These are phyloP conservation scores for Cetonia aurata DNA, from an alignment of 2,888 invertebrate species.

Conservation along the genomic window DNA sequence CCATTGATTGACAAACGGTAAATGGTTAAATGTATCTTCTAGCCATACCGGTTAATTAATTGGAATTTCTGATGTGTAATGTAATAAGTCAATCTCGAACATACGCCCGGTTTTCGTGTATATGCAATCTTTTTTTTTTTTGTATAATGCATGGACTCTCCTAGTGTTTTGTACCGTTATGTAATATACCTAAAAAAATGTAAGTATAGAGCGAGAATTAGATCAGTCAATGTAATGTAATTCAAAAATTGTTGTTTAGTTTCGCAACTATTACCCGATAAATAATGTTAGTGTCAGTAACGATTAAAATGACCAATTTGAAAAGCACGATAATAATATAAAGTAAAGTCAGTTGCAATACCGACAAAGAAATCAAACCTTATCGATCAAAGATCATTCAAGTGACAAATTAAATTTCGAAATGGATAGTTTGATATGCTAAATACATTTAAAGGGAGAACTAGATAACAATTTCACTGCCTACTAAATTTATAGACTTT, in stretches of 20 bases:
- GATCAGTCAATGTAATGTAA: constrained; percentile 22
- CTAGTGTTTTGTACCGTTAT: constrained; percentile 19
- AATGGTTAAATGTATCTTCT: constrained; percentile 29
- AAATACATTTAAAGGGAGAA: too few relatives aligned
- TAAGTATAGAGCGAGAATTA: constrained; percentile 8
- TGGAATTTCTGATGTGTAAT: constrained; percentile 26
- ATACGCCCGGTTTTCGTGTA: not conserved
- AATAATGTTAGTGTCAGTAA: too few relatives aligned
- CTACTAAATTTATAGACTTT: too few relatives aligned
- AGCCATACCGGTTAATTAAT: constrained; percentile 27
- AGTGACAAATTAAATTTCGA: too few relatives aligned
- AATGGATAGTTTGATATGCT: too few relatives aligned
- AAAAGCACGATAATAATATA: too few relatives aligned
- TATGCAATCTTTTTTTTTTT: constrained; percentile 1
- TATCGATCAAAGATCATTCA: too few relatives aligned
- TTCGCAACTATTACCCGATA: not conserved
- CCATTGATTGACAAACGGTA: constrained; percentile 33
- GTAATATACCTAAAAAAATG: constrained; percentile 6
- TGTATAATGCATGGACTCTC: constrained; percentile 18
- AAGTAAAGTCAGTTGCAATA: too few relatives aligned
- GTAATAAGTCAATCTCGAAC: constrained; percentile 16
- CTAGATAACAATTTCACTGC: too few relatives aligned
- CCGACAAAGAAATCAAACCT: too few relatives aligned
- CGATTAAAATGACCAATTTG: too few relatives aligned
- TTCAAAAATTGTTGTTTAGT: not conserved